Conservation (phyloP, 2,113 vertebrate genomes). For the Esox niger region DNA sequence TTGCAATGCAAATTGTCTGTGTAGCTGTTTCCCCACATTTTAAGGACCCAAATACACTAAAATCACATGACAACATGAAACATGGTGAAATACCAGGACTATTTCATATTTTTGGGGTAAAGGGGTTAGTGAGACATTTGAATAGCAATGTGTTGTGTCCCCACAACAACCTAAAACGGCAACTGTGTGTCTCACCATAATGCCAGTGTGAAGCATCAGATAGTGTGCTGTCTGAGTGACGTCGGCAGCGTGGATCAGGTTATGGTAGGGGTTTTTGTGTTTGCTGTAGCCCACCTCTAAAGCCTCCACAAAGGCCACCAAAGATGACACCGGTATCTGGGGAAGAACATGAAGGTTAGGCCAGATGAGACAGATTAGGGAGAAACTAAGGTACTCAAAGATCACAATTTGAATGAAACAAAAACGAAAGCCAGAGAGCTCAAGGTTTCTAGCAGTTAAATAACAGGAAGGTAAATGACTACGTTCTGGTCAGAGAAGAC, state of each 20-base stretch:
- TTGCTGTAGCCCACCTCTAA: conserved; percentile 97
- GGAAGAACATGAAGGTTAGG: neutral
- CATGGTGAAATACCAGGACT: too few relatives aligned
- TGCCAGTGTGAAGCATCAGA: conserved; percentile 94
- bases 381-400: too few relatives aligned
- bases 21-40: too few relatives aligned
- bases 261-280: conserved; percentile 97
- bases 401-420: neutral
- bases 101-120: too few relatives aligned
- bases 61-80: too few relatives aligned
- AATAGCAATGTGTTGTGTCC: too few relatives aligned
- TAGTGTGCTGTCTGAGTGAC: conserved; percentile 98
- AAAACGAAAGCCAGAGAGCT: neutral
- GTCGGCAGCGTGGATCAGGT: conserved; percentile 94
- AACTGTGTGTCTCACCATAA: conserved; percentile 87
- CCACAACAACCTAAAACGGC: too few relatives aligned
- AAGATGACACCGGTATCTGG: conserved; percentile 90
- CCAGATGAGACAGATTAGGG: too few relatives aligned
- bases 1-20: too few relatives aligned
- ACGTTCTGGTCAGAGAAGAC: neutral
- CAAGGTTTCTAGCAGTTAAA: neutral
- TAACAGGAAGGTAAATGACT: neutral
- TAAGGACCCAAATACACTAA: too few relatives aligned
- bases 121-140: too few relatives aligned
- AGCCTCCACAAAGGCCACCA: conserved; percentile 93